Conservation (phyloP, 2,113 vertebrate genomes). For the Neomonachus schauinslandi region DNA sequence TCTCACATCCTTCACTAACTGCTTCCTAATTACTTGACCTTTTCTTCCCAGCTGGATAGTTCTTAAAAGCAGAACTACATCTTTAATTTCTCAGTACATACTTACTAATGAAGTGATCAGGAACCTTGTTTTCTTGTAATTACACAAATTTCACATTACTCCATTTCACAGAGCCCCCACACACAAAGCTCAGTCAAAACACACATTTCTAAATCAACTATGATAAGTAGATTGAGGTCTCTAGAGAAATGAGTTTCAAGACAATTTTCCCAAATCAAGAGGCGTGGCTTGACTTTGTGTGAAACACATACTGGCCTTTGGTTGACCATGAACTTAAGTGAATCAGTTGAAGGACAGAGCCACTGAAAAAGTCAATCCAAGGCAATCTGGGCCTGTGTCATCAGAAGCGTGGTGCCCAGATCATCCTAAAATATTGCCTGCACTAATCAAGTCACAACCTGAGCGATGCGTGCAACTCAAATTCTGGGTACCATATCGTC, state of each 20-base stretch:
- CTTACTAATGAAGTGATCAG: not conserved
- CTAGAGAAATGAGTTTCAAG: not conserved
- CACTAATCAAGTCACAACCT: not conserved
- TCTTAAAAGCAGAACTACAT: slow-evolving; percentile 3
- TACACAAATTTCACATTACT: not conserved
- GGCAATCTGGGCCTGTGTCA: not conserved
- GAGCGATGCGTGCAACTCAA: not conserved
- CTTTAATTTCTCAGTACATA: not conserved
- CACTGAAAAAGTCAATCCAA: not conserved
- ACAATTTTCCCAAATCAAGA: not conserved
- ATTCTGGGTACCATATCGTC: not conserved
- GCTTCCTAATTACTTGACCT: not conserved
- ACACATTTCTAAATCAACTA: not conserved
- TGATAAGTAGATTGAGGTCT: not conserved
- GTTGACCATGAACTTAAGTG: not conserved
- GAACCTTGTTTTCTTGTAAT: not conserved
- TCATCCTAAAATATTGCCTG: not conserved
- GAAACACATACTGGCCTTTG: not conserved
- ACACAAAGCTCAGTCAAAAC: not conserved
- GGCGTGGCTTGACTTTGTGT: not conserved
- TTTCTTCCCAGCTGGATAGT: not conserved
- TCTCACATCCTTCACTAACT: not conserved
- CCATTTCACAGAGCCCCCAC: not conserved
- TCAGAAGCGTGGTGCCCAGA: not conserved
- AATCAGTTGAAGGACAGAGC: not conserved